Percentiles rank a stretch among this genome's conserved stretches.
Conservation (phyloP, 2,113 vertebrate species). For the Saguinus midas region DNA sequence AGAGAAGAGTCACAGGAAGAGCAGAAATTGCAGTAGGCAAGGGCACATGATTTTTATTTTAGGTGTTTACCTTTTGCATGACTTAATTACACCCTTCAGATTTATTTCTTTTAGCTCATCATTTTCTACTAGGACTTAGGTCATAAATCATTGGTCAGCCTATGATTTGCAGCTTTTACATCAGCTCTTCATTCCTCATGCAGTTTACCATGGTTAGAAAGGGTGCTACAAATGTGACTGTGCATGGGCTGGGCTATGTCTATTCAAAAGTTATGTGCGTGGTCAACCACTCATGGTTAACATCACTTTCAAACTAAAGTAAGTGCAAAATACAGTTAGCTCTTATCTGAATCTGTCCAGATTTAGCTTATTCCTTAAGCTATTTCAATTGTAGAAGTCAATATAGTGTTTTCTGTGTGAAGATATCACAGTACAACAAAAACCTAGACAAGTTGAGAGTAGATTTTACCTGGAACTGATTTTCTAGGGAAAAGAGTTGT, state of each 20-base stretch:
- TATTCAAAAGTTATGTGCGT: neutral
- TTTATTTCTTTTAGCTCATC: neutral
- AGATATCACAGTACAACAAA: neutral
- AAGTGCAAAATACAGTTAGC: neutral
- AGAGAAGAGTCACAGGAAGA: neutral
- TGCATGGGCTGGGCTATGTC: neutral
- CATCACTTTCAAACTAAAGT: neutral
- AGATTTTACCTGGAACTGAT: neutral
- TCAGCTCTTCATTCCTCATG: neutral
- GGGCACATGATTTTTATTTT: neutral
- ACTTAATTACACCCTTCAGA: neutral
- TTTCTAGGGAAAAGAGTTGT: neutral
- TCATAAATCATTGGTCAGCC: neutral
- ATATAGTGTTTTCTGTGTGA: neutral
- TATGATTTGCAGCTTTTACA: neutral
- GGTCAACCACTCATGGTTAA: neutral
- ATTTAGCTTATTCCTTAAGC: neutral
- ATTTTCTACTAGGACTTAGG: neutral
- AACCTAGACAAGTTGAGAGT: neutral
- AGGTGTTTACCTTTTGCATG: neutral
- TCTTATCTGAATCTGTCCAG: neutral
- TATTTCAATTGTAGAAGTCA: neutral
- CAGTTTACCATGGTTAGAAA: neutral
- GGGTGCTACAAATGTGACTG: neutral
- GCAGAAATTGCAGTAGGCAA: neutral